Base-by-base conservation (phyloP, 2,888 invertebrate species). In the Drosophila eohydei region DNA sequence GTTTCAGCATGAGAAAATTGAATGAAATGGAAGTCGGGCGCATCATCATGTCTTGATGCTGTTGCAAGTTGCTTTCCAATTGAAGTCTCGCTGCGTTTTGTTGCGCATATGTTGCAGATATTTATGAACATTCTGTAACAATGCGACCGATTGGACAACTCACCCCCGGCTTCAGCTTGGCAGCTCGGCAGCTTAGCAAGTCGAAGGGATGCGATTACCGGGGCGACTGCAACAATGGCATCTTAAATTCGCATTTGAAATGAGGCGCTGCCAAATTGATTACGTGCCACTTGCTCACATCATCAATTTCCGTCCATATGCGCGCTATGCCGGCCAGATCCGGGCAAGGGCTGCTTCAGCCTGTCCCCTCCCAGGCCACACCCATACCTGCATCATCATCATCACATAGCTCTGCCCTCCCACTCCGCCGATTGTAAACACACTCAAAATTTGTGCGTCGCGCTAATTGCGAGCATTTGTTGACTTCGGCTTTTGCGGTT, bases 301-400 rank as follows among this genome's bases (percentile, higher is more conserved):
- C 85, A 89, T 89, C 89, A 89, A 82, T 86, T 88, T 88, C 66
- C 62, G 82, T 84, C 83, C 85, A 86, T 86, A 86, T 86, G 85
- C 78, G 82, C 85, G 40, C 55, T 78, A 54, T 54, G 65, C 66
- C 79, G 68, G 56, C 65, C 63, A 62, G 71, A 74, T 67, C 68
- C 68, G 60, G 69, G 43, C 52, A 63, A 71, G 76, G 57, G 65
- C 73, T 67, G 68, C 38, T 54, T 30, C 46, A n/a, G 9, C 21
- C 44, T 8, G 7, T 6, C 12, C 44, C 44, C 6, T 6, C 26
- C 11, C 32, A 11, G 38, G 36, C 51, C 43, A 44, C 7, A 46
- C n/a, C 50, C 7, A 12, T 2, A 30, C 16, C 50, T 32, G 50
- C 50, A 28, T 9, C 46, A 46, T 26, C 43, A 77, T 50, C 76